A percentile compares a stretch with the other conserved stretches of the same genome.
phyloP scores from a whole-genome alignment of 53 echinoderm and acorn worm species.

The Stichopus horrens region DNA sequence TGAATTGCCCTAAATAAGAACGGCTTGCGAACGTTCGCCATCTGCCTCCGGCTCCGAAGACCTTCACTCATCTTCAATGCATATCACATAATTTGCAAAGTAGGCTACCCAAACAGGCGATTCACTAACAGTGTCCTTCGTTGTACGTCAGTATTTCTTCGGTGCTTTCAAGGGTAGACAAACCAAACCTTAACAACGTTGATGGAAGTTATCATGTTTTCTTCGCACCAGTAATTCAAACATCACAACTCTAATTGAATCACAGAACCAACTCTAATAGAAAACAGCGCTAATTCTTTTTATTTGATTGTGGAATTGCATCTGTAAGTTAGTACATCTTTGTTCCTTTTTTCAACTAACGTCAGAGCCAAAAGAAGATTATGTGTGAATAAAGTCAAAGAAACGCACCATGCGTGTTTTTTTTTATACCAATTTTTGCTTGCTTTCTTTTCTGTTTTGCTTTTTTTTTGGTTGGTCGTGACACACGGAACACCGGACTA shows the following conservation, averaged over 20 bases:
- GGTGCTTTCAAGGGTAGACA: not conserved
- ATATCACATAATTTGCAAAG: not conserved
- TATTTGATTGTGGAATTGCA: not conserved
- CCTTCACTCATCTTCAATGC: not conserved
- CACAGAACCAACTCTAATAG: not conserved
- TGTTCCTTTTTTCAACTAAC: not conserved
- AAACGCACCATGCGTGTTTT: not conserved
- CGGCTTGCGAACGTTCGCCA: not conserved
- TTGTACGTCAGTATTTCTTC: not conserved
- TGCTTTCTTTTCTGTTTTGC: too few species aligned
- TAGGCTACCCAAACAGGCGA: not conserved
- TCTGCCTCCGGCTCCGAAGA: not conserved
- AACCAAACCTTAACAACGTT: not conserved
- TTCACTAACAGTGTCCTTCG: not conserved
- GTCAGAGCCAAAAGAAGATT: not conserved
- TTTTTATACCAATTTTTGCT: too few species aligned
- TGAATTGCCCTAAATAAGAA: too few species aligned
- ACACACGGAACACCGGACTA: too few species aligned
- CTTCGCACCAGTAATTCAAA: not conserved
- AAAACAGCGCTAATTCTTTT: not conserved
- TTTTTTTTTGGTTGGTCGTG: too few species aligned
- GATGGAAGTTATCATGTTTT: not conserved
- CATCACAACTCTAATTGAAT: not conserved
- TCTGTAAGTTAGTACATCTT: not conserved
- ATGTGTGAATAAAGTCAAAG: not conserved